Base-by-base conservation (phyloP, 2,888 invertebrate genomes). In the Xestia c-nigrum region DNA sequence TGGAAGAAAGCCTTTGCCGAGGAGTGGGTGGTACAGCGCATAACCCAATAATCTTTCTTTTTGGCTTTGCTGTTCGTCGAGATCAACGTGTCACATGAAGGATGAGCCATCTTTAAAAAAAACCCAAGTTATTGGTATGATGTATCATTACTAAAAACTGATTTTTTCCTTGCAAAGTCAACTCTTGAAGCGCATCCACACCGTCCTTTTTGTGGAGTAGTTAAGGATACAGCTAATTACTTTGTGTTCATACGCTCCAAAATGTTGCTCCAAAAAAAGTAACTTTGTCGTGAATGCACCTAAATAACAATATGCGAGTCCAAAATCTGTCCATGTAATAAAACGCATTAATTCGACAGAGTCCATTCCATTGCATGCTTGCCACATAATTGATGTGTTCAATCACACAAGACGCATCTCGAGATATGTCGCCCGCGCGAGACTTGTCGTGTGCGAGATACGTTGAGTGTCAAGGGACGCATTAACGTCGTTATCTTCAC, bases 401-500 rank as follows among this genome's bases (percentile, higher is more conserved):
- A 87, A 84, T 84, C 85, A 84, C 72, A 64, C 57, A 74, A 52
- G 59, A 59, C 57, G 74, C 52, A 63, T 70, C 72, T 24, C 59
- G 43, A 70, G 72, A 74, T 72, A 75, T 61, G 80, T 43, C 79
- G 31, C 21, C 40, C 31, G 80, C 46, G 79, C 70, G 80, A 70
- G 71, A 71, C 31, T 59, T 52, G 75, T 38, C 70, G n/a, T 43
- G 31, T 7, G 64, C 64, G 16, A 64, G 64, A 64, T 61, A 55
- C 19, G 71, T 24, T 38, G 57, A 73, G 61, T 74, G 78, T 50
- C 68, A 69, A 75, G 85, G 47, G 78, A 78, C 79, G 68, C 76
- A 75, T 79, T 85, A 72, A 72, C 77, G 59, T 75, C 72, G 67
- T 78, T 87, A 88, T 87, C 87, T 87, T 19, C 61, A 50, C 69